Evolutionary conservation across 2,888 invertebrate genomes (phyloP).

Genomic region (Melikaiella ostensackeni): DNA sequence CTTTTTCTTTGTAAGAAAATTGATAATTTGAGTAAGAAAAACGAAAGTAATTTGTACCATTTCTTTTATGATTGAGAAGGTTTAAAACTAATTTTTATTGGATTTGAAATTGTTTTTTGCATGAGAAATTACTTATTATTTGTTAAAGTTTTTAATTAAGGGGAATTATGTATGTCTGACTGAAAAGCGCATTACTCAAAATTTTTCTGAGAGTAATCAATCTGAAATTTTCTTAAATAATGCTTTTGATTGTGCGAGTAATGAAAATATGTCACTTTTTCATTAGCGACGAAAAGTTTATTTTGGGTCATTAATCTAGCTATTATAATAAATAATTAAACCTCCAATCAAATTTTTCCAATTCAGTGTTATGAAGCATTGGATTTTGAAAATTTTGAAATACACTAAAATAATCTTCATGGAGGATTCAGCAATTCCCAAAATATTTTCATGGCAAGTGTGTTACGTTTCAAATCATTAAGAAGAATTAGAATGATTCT

Average conservation of each 20-base stretch:
- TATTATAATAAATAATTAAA: not conserved
- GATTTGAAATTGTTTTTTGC: not conserved
- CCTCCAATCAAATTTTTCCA: too few species aligned
- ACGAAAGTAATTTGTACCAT: not conserved
- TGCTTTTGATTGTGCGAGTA: conserved; percentile 14
- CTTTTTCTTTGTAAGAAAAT: not conserved
- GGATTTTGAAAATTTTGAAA: too few species aligned
- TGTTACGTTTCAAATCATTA: not conserved
- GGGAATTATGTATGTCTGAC: not conserved
- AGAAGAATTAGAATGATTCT: not conserved
- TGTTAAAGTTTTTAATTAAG: conserved; percentile 12
- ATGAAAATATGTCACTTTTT: not conserved
- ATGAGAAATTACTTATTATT: not conserved
- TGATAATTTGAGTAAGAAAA: not conserved
- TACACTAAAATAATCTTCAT: too few species aligned
- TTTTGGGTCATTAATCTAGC: not conserved
- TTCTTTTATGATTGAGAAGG: not conserved
- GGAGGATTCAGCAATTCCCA: not conserved
- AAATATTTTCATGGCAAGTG: conserved; percentile 9
- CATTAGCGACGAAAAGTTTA: not conserved
- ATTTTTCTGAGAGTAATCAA: not conserved
- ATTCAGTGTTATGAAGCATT: too few species aligned
- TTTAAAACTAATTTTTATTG: not conserved
- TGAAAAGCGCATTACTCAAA: not conserved
- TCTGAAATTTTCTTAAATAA: not conserved